Base-by-base conservation (phyloP, 2,888 invertebrate species). In the Axea sp. region DNA sequence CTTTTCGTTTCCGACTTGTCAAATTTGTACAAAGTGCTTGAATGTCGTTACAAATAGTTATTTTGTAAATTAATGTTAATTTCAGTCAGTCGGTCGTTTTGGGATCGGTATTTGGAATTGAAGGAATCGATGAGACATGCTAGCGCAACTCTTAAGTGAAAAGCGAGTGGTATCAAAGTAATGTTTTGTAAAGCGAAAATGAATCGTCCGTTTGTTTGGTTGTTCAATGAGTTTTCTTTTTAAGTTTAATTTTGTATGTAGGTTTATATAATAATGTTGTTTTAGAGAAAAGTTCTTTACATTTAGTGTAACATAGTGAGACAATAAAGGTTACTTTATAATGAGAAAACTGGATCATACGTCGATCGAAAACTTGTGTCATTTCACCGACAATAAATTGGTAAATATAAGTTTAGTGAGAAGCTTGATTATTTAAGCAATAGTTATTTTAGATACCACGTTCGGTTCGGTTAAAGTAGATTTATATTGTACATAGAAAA, bases 211-310 rank as follows among this genome's bases (percentile, higher is more conserved):
- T 62, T 71, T 55, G 62, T 62, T 71, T 71, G 71, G 24, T 71
- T 71, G 71, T 71, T 71, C 49, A 35, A 57, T 37, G 51, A 62
- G 33, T 57, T 71, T 43, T 17, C 12, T 60, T 64, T 69, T 69
- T 62, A 71, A 53, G 62, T 71, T 71, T 64, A 62, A 64, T 71
- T 64, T 71, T 71, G 71, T 71, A 71, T 71, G 62, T 64, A 71
- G 55, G 62, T 71, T 57, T 71, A 71, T 62, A 55, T 39, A 15
- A 64, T 64, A 71, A 71, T 49, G 62, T 71, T 71, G 49, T 62
- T 71, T 71, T 64, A 47, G 49, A 69, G 26, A 71, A 39, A 30
- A 53, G 57, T 71, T 64, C 62, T 71, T 62, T 71, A 71, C 49
- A 62, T 47, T 62, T 71, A 71, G 55, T 71, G 69, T 71, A 71